Conservation (phyloP, 2,888 invertebrate species). For the Synanthedon myopaeformis region DNA sequence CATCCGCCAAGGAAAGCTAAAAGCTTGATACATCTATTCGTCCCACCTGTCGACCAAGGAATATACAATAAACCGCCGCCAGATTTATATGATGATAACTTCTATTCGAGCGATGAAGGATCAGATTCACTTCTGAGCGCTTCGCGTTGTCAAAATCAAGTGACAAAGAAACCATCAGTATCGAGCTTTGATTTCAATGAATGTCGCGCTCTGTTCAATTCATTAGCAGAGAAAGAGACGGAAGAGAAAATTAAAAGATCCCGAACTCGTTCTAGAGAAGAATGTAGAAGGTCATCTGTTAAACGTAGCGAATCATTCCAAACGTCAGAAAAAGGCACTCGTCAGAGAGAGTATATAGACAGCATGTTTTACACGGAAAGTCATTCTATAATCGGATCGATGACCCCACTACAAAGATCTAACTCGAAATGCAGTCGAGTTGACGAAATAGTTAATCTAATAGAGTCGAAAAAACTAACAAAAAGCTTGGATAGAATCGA, state of each 20-base stretch:
- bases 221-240: constrained; percentile 64
- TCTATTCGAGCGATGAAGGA: constrained; percentile 75
- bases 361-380: constrained; percentile 70
- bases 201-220: constrained; percentile 71
- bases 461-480: constrained; percentile 73
- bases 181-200: constrained; percentile 57
- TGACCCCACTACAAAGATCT: constrained; percentile 28
- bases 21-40: constrained; percentile 77
- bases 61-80: constrained; percentile 65
- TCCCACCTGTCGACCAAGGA: constrained; percentile 72
- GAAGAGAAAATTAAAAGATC: constrained; percentile 41
- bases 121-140: constrained; percentile 79
- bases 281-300: constrained; percentile 37
- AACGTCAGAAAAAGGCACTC: constrained; percentile 51
- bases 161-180: constrained; percentile 41
- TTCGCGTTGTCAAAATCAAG: constrained; percentile 58
- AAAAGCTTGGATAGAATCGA: constrained; percentile 86
- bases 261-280: constrained; percentile 50
- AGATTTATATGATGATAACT: constrained; percentile 67
- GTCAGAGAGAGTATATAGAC: constrained; percentile 67
- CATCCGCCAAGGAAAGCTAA: constrained; percentile 83
- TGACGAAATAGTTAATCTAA: constrained; percentile 64
- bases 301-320: constrained; percentile 66
- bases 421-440: constrained; percentile 52
- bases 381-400: constrained; percentile 34